Evolutionary conservation across 2,888 invertebrate genomes (phyloP), one percentile per base, ranked within the genome.

Genomic region (Hedya salicella): DNA sequence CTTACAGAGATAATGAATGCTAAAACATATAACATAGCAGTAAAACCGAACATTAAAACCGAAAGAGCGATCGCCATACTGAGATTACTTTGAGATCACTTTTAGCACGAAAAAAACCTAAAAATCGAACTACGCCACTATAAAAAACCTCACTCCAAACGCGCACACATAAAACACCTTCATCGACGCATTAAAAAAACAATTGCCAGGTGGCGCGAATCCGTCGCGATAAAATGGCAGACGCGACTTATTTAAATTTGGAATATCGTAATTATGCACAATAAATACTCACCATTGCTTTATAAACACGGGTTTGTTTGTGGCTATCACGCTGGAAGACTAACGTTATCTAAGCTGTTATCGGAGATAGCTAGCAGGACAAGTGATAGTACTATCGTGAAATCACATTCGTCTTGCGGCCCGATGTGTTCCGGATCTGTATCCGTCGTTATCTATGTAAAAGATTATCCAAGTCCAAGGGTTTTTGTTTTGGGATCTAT

Each of bases 231-330:
- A 49, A 54, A 19, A 48, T 59, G 57, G 60, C 64, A 42, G 44
- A 2, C 53, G 60, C 25, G 32, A 48, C 13, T 17, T 48, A 59
- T 59, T 46, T 57, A 57, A 46, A 46, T 39, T 59, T 48, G 40
- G 32, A 61, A 48, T 32, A 48, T 36, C 6, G 21, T 59, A 66
- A 68, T 66, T 68, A 66, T 66, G 61, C 54, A 54, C 16, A 60
- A 25, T 57, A 44, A 68, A 83, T 80, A 82, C 89, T 86, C 78
- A 91, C 90, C 89, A 87, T 89, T 89, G 83, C 85, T 84, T 81
- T 73, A 77, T 75, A 76, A 75, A 77, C 75, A 72, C n/a, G 67
- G 13, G 78, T 78, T 78, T 74, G 80, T 78, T 75, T 73, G 77
- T 68, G 73, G 77, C 78, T 86, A 83, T 83, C 83, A 56, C 44